Evolutionary conservation across 2,888 invertebrate genomes (phyloP).

Genomic region (Phymatocera aterrima): DNA sequence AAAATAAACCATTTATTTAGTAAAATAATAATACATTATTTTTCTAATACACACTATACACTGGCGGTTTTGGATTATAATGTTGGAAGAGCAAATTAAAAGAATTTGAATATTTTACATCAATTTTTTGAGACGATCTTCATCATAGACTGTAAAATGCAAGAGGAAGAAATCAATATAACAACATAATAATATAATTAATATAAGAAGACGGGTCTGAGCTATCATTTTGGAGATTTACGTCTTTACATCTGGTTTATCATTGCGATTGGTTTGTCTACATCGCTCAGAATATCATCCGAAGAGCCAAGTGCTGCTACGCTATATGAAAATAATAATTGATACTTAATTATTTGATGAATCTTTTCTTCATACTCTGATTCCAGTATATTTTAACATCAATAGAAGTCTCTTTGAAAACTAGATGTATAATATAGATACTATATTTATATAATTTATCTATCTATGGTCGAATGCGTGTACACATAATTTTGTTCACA

Average conservation of each 20-base stretch:
- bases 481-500: too few species aligned
- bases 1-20: slow-evolving; percentile 69
- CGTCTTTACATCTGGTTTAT: not conserved
- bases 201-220: not conserved
- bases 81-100: slow-evolving; percentile 61
- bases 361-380: not conserved
- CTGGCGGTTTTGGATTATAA: slow-evolving; percentile 57
- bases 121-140: not conserved
- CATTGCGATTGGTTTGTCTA: not conserved
- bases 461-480: not conserved
- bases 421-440: not conserved
- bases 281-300: not conserved
- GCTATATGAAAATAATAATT: too few species aligned
- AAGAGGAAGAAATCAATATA: not conserved
- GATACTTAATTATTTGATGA: slow-evolving; percentile 7
- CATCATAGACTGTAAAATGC: not conserved
- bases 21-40: slow-evolving; percentile 66
- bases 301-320: slow-evolving; percentile 7
- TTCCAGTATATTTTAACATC: slow-evolving; percentile 39
- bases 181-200: too few species aligned
- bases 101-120: not conserved
- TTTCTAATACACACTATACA: slow-evolving; percentile 57
- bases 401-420: slow-evolving; percentile 30
- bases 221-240: not conserved
- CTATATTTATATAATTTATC: not conserved